Evolutionary conservation across 1,140 invertebrate species (phyloP), one percentile per base, ranked within the genome.

Genomic region (Drosophila funebris): DNA sequence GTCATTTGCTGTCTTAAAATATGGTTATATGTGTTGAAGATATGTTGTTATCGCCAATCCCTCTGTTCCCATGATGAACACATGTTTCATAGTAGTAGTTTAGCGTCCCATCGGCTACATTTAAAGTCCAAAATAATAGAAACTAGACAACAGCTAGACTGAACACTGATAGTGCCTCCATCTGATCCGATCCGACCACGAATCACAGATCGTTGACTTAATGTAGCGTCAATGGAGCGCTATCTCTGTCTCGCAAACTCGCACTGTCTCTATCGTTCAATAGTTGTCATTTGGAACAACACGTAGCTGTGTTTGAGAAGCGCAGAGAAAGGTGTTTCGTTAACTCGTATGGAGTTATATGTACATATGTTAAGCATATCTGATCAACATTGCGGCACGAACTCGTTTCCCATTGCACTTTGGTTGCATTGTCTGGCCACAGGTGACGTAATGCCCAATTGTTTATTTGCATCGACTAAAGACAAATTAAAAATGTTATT

Each of bases 371-470:
- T 20, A 20, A 37, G 27, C 39, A 48, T 63, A 64, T 64, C 31
- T 57, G 61, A 71, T 57, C 24, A 48, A 56, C 60, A 70, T 71
- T 63, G 52, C 39, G 18, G 52, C 68, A 71, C 60, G 61, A 57
- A 64, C 68, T 14, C 13, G 14, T 62, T 50, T 14, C 33, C 16
- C 56, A 50, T 22, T 63, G 48, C 18, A 68, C 56, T 68, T 60
- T 67, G 63, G 14, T 4, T 33, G 11, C 31, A 31, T 31, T 31
- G 5, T 56, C 33, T 27, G 5, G 13, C 13, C 9, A 4, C 20
- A 43, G 29, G 16, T 72, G 69, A 72, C 69, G 69, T 54, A 72
- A 67, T 57, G 27, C 29, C 7, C 31, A 52, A 33, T 70, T 54
- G 24, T 57, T 43, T 18, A 36, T 66, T 64, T 71, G 29, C 36